These are phyloP conservation scores for Palythoa grandis DNA, from an alignment of 92 coral and sea anemone species.

Conservation along the genomic window DNA sequence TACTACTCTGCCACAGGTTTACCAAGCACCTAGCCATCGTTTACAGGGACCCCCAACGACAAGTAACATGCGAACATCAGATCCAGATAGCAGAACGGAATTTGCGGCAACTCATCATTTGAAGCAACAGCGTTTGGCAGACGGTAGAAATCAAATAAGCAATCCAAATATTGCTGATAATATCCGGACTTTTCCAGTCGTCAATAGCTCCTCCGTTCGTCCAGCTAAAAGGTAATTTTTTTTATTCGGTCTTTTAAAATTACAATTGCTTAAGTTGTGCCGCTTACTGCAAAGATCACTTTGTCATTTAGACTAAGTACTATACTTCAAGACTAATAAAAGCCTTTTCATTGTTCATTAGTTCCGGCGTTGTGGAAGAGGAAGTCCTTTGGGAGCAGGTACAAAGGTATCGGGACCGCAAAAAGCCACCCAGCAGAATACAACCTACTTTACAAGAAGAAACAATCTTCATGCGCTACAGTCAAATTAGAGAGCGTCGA, in stretches of 20 bases:
- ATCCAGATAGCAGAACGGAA: background rate
- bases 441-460: slow-evolving; percentile 39
- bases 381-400: slow-evolving; percentile 44
- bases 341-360: background rate
- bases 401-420: slow-evolving; percentile 39
- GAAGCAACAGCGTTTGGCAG: background rate
- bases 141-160: background rate
- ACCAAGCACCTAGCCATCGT: background rate
- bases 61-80: background rate
- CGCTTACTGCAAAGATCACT: too few relatives aligned
- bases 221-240: slow-evolving; percentile 7
- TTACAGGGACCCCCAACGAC: slow-evolving; percentile 7
- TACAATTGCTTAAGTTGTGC: background rate
- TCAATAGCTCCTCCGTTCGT: background rate
- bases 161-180: background rate
- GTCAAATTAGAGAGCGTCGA: slow-evolving; percentile 42
- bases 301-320: too few relatives aligned
- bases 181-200: slow-evolving; percentile 13
- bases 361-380: slow-evolving; percentile 39
- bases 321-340: too few relatives aligned
- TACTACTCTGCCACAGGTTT: background rate
- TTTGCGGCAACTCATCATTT: background rate
- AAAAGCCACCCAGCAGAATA: slow-evolving; percentile 27
- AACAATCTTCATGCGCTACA: slow-evolving; percentile 41
- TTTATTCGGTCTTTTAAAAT: too few relatives aligned